Conservation (phyloP, 2,113 vertebrate species). For the Mobula birostris region DNA sequence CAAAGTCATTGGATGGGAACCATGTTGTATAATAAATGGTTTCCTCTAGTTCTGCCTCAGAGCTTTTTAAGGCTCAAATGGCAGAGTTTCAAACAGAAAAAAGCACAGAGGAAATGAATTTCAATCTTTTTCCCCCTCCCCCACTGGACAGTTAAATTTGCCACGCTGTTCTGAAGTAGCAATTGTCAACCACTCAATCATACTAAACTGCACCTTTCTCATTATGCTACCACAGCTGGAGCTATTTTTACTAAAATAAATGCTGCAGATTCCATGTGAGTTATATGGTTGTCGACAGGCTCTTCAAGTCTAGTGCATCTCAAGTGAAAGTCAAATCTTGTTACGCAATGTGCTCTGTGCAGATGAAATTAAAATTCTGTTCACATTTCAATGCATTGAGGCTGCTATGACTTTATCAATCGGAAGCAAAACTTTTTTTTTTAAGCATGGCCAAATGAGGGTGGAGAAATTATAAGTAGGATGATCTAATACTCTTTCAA, state of each 20-base stretch:
- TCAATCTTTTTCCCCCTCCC: constrained; percentile 3
- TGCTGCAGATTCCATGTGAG: background rate
- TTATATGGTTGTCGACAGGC: constrained; percentile 1
- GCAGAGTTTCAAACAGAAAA: background rate
- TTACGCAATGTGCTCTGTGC: background rate
- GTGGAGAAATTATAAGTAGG: background rate
- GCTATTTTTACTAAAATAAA: constrained; percentile 14
- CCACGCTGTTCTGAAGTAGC: background rate
- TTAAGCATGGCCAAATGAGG: background rate
- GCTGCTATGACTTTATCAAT: background rate
- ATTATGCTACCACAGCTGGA: background rate
- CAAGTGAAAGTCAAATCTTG: constrained; percentile 18
- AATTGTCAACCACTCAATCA: constrained; percentile 21
- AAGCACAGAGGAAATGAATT: constrained; percentile 11
- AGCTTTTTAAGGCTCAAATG: background rate
- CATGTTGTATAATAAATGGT: background rate
- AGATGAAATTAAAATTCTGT: background rate
- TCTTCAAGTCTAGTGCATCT: background rate
- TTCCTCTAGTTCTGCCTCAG: constrained; percentile 18
- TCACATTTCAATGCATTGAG: background rate
- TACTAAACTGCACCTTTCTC: background rate
- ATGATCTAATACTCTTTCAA: background rate
- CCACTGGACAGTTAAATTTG: background rate
- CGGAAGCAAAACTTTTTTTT: background rate
- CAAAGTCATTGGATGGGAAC: background rate